phyloP scores from a whole-genome alignment of 2,113 vertebrate species.

The Galemys pyrenaicus region DNA sequence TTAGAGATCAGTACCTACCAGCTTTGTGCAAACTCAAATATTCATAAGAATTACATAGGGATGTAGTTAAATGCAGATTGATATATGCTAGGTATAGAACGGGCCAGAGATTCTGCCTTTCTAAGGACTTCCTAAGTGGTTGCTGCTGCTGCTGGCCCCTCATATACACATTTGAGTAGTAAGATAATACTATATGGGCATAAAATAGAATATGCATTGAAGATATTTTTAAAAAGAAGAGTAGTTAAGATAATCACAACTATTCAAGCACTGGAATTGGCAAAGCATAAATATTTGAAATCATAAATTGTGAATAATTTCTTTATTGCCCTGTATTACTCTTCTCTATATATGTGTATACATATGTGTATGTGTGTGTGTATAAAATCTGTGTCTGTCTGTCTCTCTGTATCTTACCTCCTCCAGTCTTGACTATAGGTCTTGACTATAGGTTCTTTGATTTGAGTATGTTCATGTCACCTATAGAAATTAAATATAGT shows the following conservation, averaged over 20 bases:
- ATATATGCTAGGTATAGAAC: background rate
- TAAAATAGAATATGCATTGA: background rate
- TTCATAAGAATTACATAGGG: background rate
- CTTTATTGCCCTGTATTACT: background rate
- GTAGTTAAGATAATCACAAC: background rate
- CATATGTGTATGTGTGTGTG: background rate
- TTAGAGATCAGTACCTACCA: background rate
- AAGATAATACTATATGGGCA: background rate
- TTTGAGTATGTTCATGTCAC: background rate
- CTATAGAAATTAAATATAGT: background rate
- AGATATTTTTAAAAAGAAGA: background rate
- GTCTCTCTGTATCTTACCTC: background rate
- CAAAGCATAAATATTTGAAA: background rate
- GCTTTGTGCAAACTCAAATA: background rate
- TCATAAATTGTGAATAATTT: background rate
- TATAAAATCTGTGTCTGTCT: background rate
- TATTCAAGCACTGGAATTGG: background rate
- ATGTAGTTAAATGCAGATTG: background rate
- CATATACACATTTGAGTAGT: background rate
- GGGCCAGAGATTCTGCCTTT: background rate
- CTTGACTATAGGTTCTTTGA: background rate
- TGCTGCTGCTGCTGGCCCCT: background rate
- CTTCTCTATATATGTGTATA: background rate
- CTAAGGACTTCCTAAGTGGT: background rate
- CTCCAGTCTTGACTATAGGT: too few species aligned